These are phyloP conservation scores for Darevskia nairensis DNA, from an alignment of 2,797 vertebrate genomes.

Conservation along the genomic window DNA sequence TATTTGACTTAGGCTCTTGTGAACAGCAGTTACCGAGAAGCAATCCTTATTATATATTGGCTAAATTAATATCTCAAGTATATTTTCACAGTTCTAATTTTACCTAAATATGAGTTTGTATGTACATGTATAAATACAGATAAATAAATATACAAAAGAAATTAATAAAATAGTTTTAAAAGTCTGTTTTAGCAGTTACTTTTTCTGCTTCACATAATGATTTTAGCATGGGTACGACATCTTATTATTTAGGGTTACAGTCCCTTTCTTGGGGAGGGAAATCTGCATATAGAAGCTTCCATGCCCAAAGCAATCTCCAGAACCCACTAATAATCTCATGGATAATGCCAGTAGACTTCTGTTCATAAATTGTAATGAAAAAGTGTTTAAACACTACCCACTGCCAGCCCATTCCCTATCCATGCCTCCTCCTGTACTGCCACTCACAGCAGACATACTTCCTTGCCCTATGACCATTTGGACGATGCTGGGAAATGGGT, in stretches of 20 bases:
- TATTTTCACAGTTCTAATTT: conserved; percentile 56
- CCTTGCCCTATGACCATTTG: too few relatives aligned
- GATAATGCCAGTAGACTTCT: background rate
- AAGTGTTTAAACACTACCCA: too few relatives aligned
- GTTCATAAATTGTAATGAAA: too few relatives aligned
- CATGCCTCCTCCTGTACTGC: too few relatives aligned
- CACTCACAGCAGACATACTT: too few relatives aligned
- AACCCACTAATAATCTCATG: background rate
- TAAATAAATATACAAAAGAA: background rate
- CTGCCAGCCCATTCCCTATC: too few relatives aligned
- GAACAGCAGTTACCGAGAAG: conserved; percentile 52
- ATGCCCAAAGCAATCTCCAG: background rate
- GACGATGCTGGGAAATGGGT: too few relatives aligned
- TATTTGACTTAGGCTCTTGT: background rate
- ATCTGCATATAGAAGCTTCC: background rate
- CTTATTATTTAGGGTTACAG: background rate
- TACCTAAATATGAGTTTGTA: background rate
- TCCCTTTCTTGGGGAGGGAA: background rate
- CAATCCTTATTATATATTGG: conserved; percentile 54
- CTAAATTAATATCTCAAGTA: conserved; percentile 47
- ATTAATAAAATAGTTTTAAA: background rate
- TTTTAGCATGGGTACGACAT: background rate
- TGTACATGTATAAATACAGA: background rate
- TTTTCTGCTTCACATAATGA: background rate
- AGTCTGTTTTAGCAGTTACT: background rate